These are phyloP conservation scores for Lithophane socia DNA, from an alignment of 2,888 invertebrate species.

Conservation along the genomic window DNA sequence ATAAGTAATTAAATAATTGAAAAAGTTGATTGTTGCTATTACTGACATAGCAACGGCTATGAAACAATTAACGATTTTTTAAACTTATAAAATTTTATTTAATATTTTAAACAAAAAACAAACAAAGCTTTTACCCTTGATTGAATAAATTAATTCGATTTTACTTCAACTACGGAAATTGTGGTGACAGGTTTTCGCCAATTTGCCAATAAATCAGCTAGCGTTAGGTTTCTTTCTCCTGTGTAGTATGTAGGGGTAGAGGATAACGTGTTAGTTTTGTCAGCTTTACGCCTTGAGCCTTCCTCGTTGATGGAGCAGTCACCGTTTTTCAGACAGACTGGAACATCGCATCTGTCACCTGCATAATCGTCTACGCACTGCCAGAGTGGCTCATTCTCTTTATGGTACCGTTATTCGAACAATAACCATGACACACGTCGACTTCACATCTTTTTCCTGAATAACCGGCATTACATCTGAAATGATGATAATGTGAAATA, in stretches of 20 bases:
- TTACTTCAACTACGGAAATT: neutral
- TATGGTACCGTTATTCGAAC: neutral
- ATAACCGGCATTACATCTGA: neutral
- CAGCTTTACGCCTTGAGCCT: neutral
- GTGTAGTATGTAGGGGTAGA: neutral
- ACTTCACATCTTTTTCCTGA: neutral
- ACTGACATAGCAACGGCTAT: too few relatives aligned
- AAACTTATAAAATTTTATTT: too few relatives aligned
- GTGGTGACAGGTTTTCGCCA: neutral
- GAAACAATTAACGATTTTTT: too few relatives aligned
- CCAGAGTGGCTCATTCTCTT: neutral
- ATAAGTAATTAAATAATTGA: too few relatives aligned
- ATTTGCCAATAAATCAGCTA: neutral
- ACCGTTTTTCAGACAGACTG: neutral
- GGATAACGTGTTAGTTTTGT: neutral
- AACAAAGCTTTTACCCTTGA: too few relatives aligned
- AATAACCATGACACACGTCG: neutral
- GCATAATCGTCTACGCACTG: neutral
- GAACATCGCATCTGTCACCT: conserved; percentile 2
- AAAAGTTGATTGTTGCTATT: too few relatives aligned
- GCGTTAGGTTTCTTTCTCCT: neutral
- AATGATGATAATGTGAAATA: neutral
- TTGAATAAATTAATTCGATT: neutral
- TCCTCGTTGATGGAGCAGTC: neutral
- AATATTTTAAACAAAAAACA: too few relatives aligned